These are phyloP conservation scores for human (Homo sapiens) DNA, from an alignment of 2,113 vertebrate species.

Conservation along the genomic window DNA sequence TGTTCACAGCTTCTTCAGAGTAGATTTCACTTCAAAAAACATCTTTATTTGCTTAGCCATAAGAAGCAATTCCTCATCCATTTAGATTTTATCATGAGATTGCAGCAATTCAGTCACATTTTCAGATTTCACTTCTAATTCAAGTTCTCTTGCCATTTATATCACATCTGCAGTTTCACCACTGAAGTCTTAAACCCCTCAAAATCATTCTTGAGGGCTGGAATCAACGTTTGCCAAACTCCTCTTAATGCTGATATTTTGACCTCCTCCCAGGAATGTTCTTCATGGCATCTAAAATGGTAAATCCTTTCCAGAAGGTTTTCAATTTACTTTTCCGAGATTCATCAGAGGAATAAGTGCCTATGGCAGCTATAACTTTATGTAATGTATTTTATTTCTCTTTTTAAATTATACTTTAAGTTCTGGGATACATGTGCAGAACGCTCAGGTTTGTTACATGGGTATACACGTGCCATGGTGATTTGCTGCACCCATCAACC, in stretches of 20 bases:
- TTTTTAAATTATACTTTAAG: too few relatives aligned
- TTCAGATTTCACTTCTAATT: background rate
- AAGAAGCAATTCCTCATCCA: background rate
- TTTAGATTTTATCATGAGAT: background rate
- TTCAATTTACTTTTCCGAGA: background rate
- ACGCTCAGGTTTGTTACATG: too few relatives aligned
- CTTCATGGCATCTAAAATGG: background rate
- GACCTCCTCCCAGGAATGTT: background rate
- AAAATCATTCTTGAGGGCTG: background rate
- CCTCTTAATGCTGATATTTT: background rate
- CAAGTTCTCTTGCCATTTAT: background rate
- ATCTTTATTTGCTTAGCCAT: background rate
- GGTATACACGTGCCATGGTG: too few relatives aligned
- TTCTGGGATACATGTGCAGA: too few relatives aligned
- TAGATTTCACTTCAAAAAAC: background rate
- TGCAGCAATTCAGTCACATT: background rate
- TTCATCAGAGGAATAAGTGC: background rate
- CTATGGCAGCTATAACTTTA: background rate
- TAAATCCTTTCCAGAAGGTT: background rate
- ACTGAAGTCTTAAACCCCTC: background rate
- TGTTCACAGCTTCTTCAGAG: background rate
- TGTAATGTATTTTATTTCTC: background rate
- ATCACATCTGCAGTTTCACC: background rate
- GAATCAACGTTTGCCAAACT: background rate
- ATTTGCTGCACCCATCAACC: too few relatives aligned